Conservation (phyloP, 2,797 vertebrate genomes). For the Dallia pectoralis region DNA sequence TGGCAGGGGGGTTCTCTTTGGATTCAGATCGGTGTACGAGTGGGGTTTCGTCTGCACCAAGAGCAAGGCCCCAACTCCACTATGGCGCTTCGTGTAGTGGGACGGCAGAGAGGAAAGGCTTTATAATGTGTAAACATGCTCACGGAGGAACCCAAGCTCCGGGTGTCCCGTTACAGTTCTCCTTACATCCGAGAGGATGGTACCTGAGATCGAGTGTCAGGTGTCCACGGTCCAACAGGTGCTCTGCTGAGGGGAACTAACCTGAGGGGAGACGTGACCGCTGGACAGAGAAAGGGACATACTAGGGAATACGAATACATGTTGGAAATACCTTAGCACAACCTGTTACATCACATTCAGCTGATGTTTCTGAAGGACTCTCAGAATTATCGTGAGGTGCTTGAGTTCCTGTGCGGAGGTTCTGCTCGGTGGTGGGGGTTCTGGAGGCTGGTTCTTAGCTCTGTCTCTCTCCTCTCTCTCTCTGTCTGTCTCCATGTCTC, state of each 20-base stretch:
- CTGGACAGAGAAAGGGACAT: constrained; percentile 59
- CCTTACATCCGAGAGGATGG: constrained; percentile 32
- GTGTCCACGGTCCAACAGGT: constrained; percentile 70
- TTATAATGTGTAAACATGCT: constrained; percentile 57
- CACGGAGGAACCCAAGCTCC: constrained; percentile 19
- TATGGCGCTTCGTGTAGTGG: constrained; percentile 11
- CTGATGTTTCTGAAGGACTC: not conserved
- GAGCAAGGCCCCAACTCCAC: constrained; percentile 13
- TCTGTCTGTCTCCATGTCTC: constrained; percentile 59
- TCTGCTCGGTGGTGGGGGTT: constrained; percentile 60
- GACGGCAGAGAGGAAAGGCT: constrained; percentile 54
- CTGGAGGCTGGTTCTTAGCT: constrained; percentile 37
- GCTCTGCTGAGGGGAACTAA: too few relatives aligned
- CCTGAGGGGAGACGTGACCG: constrained; percentile 65
- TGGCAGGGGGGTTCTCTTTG: constrained; percentile 59
- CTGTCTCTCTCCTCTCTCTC: constrained; percentile 50
- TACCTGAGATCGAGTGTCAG: constrained; percentile 58
- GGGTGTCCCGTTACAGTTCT: constrained; percentile 37
- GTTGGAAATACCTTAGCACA: too few relatives aligned
- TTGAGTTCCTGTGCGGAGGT: constrained; percentile 4
- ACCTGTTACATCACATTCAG: not conserved
- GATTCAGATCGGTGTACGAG: constrained; percentile 57
- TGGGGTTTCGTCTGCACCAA: constrained; percentile 20
- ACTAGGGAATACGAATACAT: constrained; percentile 33
- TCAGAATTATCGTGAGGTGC: not conserved